Evolutionary conservation across 1,140 invertebrate genomes (phyloP), one percentile per base, ranked within the genome.

Genomic region (Notospermus geniculatus): DNA sequence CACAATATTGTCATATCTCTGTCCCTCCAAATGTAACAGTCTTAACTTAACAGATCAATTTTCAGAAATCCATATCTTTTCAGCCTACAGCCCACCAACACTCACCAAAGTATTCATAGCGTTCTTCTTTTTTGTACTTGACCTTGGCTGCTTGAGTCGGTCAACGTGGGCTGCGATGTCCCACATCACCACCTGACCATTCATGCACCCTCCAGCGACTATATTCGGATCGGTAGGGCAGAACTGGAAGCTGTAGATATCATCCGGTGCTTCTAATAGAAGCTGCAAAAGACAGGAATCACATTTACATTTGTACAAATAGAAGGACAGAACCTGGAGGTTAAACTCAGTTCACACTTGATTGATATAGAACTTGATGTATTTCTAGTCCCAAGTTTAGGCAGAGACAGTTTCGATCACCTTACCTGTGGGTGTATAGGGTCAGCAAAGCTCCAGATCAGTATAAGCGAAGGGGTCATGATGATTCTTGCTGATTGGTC

Each of bases 101-200:
- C 73, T 64, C 59, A 79, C 77, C 69, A 80, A 59, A 27, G 73
- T 71, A 61, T 71, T 72, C 15, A 61, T 32, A 1, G 63, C 67
- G 28, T 75, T 71, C 59, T 79, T 80, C 52, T 73, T 73, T 39
- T 71, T 69, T 52, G 72, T 74, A 25, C 68, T 67, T 9, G 71
- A 74, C 36, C 76, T 60, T 15, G 71, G 73, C 30, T 74, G 68
- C 65, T 77, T 79, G 0, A 83, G 72, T 57, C 77, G 59, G 30
- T 83, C 77, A 55, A 69, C 71, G 61, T 82, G 73, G 25, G 73
- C 66, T 11, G 74, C 71, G 4, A 84, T 76, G 67, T 85, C 83
- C 84, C 84, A 85, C 29, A 84, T 57, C 32, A 83, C 77, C 17
- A 85, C 70, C 66, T 83, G 82, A 11, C 83, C 84, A 74, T 82